Conservation (phyloP, 2,888 invertebrate genomes). For the Orthosia cruda region DNA sequence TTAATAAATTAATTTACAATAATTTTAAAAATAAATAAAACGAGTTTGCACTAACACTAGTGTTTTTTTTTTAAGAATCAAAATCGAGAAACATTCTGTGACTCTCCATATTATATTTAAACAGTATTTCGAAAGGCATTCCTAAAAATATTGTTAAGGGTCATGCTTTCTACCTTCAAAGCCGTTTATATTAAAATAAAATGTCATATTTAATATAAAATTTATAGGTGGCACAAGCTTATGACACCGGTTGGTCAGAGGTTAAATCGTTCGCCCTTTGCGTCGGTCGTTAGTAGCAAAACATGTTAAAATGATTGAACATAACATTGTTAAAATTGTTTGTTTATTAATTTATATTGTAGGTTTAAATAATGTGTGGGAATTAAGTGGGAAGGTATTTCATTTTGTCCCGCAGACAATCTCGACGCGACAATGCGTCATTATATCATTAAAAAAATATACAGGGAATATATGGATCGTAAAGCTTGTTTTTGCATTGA, state of each 20-base stretch:
- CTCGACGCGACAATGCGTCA: no score
- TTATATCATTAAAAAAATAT: no score
- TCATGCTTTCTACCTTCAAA: constrained; percentile 42
- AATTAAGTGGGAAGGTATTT: neutral
- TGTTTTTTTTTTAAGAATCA: no score
- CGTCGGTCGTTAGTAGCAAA: constrained; percentile 25
- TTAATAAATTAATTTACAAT: no score
- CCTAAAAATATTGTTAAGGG: constrained; percentile 22
- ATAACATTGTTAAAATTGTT: constrained; percentile 8
- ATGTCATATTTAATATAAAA: constrained; percentile 48
- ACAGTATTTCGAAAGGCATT: constrained; percentile 15
- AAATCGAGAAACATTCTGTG: no score
- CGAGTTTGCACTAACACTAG: no score
- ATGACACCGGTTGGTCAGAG: constrained; percentile 32
- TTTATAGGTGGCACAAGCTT: constrained; percentile 45
- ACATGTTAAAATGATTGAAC: constrained; percentile 32
- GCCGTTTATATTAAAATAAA: constrained; percentile 29
- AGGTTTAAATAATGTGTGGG: constrained; percentile 2
- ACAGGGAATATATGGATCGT: no score
- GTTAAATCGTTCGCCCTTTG: constrained; percentile 51
- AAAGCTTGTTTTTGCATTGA: no score
- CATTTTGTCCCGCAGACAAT: neutral
- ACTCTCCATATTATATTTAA: neutral
- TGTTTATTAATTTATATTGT: constrained; percentile 46
- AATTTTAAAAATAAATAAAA: no score